Evolutionary conservation across 1,140 invertebrate species (phyloP).

Genomic region (Leptopilina clavipes): DNA sequence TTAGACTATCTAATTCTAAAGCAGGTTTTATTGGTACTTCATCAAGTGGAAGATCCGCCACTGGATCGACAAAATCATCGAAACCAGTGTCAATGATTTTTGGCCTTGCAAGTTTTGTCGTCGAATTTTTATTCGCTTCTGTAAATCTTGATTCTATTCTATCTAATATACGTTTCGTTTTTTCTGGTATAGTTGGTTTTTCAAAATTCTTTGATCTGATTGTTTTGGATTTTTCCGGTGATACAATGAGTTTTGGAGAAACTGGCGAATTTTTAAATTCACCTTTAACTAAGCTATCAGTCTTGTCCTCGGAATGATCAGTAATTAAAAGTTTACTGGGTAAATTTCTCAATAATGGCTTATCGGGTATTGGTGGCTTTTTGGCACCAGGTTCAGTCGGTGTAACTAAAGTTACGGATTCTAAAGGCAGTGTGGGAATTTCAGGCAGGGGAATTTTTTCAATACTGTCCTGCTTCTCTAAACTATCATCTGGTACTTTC

Average conservation of each 20-base stretch:
- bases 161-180: slow-evolving; percentile 71
- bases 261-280: slow-evolving; percentile 42
- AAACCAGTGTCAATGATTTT: slow-evolving; percentile 72
- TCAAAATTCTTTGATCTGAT: slow-evolving; percentile 61
- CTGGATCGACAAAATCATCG: slow-evolving; percentile 73
- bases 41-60: slow-evolving; percentile 72
- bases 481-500: slow-evolving; percentile 63
- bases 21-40: slow-evolving; percentile 71
- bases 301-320: slow-evolving; percentile 43
- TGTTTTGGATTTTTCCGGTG: slow-evolving; percentile 51
- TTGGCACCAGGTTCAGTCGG: slow-evolving; percentile 35
- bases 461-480: slow-evolving; percentile 71
- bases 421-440: slow-evolving; percentile 57
- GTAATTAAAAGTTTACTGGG: slow-evolving; percentile 41
- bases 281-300: slow-evolving; percentile 38
- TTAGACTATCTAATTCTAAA: slow-evolving; percentile 71
- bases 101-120: slow-evolving; percentile 62
- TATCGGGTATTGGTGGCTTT: slow-evolving; percentile 45
- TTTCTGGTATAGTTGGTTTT: slow-evolving; percentile 72
- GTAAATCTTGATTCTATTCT: slow-evolving; percentile 70
- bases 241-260: slow-evolving; percentile 53
- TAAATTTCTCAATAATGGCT: slow-evolving; percentile 41
- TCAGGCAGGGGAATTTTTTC: slow-evolving; percentile 72
- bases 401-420: slow-evolving; percentile 7
- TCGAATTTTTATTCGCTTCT: slow-evolving; percentile 63